Evolutionary conservation across 2,888 invertebrate species (phyloP).

Genomic region (Fragum fragum): DNA sequence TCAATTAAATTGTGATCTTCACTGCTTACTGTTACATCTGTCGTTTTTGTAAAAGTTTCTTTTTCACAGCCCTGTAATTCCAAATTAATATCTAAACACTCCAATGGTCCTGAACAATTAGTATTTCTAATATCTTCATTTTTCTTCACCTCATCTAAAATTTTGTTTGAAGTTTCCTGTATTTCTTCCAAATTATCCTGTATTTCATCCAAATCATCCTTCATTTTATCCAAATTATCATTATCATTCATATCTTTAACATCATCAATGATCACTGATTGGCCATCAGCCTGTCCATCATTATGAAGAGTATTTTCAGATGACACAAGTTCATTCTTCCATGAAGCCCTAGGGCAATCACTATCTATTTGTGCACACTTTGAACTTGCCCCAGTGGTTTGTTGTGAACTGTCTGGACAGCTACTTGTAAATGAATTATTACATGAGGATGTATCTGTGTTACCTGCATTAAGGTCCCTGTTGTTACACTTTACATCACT

Average conservation of each 20-base stretch:
- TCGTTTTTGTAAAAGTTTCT: neutral
- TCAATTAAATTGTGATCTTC: slow-evolving; percentile 7
- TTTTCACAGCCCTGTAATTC: neutral
- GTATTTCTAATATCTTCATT: slow-evolving; percentile 17
- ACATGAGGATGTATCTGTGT: neutral
- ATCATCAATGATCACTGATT: slow-evolving; percentile 32
- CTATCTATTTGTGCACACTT: neutral
- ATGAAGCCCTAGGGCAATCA: neutral
- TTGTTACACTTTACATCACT: slow-evolving; percentile 7
- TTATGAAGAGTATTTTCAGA: neutral
- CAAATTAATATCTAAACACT: neutral
- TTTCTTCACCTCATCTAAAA: neutral
- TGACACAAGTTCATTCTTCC: neutral
- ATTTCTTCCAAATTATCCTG: slow-evolving; percentile 26
- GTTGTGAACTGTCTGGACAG: neutral
- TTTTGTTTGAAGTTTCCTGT: slow-evolving; percentile 4
- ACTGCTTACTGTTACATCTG: neutral
- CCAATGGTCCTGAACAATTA: neutral
- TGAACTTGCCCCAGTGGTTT: slow-evolving; percentile 5
- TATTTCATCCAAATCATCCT: slow-evolving; percentile 2
- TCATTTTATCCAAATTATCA: slow-evolving; percentile 30
- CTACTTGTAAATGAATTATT: neutral
- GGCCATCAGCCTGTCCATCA: slow-evolving; percentile 34
- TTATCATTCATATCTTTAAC: neutral
- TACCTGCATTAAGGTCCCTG: neutral